These are phyloP conservation scores for Oryzias curvinotus DNA, from an alignment of 2,113 vertebrate species.

Conservation along the genomic window DNA sequence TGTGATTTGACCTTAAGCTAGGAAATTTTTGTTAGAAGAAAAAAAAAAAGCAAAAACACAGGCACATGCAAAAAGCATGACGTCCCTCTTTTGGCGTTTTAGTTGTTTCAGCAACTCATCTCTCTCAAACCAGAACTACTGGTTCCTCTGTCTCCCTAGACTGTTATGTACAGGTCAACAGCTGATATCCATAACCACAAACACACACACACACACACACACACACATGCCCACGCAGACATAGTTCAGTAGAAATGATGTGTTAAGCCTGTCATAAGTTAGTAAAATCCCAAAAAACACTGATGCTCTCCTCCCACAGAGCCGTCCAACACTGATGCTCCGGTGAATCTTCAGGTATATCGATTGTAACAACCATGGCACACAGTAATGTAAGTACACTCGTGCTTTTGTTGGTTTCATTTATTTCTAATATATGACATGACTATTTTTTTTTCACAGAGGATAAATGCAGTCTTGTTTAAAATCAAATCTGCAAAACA, in stretches of 20 bases:
- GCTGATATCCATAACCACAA: constrained; percentile 9
- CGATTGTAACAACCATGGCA: constrained; percentile 69
- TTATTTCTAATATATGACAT: neutral
- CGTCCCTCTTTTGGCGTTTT: constrained; percentile 48
- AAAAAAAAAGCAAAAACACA: neutral
- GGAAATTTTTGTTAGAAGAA: too few species aligned
- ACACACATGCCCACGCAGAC: constrained; percentile 4
- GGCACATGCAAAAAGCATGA: constrained; percentile 6
- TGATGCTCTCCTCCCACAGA: constrained; percentile 18
- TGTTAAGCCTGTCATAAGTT: neutral
- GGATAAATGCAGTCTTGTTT: neutral
- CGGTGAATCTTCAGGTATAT: constrained; percentile 21
- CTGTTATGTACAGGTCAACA: constrained; percentile 33
- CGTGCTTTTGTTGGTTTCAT: neutral
- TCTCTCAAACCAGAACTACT: constrained; percentile 63
- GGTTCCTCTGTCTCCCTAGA: constrained; percentile 39
- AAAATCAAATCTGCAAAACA: neutral
- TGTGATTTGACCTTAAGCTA: too few species aligned
- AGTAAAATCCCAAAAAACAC: neutral
- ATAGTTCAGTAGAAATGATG: neutral
- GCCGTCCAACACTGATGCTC: constrained; percentile 44
- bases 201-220: constrained; percentile 1
- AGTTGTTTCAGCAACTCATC: constrained; percentile 45
- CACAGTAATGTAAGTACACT: constrained; percentile 68
- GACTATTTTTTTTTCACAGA: neutral